Conservation (phyloP, 2,888 invertebrate species). For the Synergus gifuensis region DNA sequence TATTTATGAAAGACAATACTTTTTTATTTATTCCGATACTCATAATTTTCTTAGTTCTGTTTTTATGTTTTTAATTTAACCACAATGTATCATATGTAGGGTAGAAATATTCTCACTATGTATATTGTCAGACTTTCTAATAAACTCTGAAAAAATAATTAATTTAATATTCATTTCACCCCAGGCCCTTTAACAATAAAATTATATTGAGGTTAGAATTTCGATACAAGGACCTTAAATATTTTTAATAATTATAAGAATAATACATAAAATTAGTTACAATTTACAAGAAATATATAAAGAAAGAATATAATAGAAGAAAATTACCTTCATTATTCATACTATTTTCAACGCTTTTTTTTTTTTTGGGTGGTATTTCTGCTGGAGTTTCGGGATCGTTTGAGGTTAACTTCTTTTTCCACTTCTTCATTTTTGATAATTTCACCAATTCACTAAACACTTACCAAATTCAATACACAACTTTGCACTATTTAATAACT, state of each 20-base stretch:
- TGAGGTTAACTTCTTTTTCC: slow-evolving; percentile 22
- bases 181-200: background rate
- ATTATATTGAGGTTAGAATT: background rate
- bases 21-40: background rate
- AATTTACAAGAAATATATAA: background rate
- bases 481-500: background rate
- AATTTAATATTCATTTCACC: background rate
- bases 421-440: background rate
- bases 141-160: background rate
- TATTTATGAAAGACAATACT: background rate
- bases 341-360: slow-evolving; percentile 8
- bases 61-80: background rate
- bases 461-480: background rate
- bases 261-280: background rate
- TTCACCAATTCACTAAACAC: background rate
- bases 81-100: background rate
- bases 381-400: background rate
- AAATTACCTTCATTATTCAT: background rate
- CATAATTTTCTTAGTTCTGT: background rate
- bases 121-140: background rate
- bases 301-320: background rate
- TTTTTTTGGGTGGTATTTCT: background rate
- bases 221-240: no score
- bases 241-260: no score
- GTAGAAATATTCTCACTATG: background rate